Conservation (phyloP, 2,888 invertebrate genomes). For the Ptychoptera albimana region DNA sequence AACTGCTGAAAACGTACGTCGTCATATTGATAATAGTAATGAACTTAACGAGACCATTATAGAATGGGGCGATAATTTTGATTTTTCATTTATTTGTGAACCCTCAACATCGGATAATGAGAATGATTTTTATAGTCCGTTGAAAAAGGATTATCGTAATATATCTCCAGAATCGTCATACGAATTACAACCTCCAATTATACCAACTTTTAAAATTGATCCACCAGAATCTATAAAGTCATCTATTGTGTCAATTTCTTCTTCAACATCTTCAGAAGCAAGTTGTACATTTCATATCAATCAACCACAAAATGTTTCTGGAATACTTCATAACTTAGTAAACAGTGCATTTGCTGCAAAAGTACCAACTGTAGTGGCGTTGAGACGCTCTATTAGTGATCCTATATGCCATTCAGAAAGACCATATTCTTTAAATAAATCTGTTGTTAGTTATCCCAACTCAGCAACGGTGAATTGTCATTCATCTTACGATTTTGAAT, state of each 20-base stretch:
- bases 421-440: not conserved
- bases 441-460: not conserved
- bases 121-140: conserved; percentile 22
- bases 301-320: conserved; percentile 6
- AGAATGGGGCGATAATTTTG: conserved; percentile 8
- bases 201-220: conserved; percentile 27
- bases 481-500: too few species aligned
- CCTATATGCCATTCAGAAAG: conserved; percentile 14
- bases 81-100: conserved; percentile 10
- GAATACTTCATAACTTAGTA: conserved; percentile 21
- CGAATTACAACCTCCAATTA: conserved; percentile 21
- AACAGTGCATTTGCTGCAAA: conserved; percentile 23
- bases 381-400: conserved; percentile 27
- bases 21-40: not conserved
- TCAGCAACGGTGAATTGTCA: too few species aligned
- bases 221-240: conserved; percentile 16
- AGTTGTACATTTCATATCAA: conserved; percentile 7
- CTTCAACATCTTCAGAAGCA: conserved; percentile 14
- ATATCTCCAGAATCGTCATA: conserved; percentile 24
- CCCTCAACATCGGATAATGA: conserved; percentile 9
- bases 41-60: not conserved
- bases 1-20: not conserved
- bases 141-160: conserved; percentile 17
- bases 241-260: conserved; percentile 6
- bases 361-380: conserved; percentile 23